phyloP scores from a whole-genome alignment of 2,113 vertebrate genomes.

The Erythrocercus mccallii region DNA sequence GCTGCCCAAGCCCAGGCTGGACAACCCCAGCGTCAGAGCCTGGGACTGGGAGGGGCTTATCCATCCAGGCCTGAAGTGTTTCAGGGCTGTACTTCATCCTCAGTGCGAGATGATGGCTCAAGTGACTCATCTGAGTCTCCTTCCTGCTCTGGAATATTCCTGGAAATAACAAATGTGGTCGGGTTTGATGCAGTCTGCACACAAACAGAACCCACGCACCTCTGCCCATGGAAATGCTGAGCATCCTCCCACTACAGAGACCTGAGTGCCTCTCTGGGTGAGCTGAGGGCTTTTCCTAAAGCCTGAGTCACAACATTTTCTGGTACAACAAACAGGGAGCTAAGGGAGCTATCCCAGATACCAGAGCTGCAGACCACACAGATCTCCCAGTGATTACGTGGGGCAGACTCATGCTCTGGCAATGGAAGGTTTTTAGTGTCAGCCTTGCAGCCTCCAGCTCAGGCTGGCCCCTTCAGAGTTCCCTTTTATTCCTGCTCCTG shows the following conservation, averaged over 20 bases:
- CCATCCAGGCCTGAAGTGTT: fast-evolving
- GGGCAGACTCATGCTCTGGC: fast-evolving
- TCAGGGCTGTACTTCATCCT: neutral
- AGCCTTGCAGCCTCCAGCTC: neutral
- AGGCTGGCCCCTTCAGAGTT: neutral
- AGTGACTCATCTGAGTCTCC: constrained; percentile 22
- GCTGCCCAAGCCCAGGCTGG: neutral
- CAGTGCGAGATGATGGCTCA: neutral
- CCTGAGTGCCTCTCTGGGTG: neutral
- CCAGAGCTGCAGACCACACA: neutral
- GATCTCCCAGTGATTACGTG: neutral
- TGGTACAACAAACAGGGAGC: fast-evolving
- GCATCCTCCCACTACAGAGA: neutral
- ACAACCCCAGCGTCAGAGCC: fast-evolving
- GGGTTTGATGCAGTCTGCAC: neutral
- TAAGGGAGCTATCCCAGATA: neutral
- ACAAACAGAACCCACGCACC: neutral
- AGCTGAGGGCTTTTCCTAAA: neutral
- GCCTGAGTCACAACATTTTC: neutral
- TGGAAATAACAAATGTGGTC: neutral
- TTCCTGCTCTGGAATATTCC: neutral
- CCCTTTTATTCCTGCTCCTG: neutral
- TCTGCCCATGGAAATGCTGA: neutral
- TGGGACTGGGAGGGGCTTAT: neutral
- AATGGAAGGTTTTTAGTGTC: fast-evolving